Evolutionary conservation across 2,888 invertebrate genomes (phyloP).

Genomic region (Cephus runcator): DNA sequence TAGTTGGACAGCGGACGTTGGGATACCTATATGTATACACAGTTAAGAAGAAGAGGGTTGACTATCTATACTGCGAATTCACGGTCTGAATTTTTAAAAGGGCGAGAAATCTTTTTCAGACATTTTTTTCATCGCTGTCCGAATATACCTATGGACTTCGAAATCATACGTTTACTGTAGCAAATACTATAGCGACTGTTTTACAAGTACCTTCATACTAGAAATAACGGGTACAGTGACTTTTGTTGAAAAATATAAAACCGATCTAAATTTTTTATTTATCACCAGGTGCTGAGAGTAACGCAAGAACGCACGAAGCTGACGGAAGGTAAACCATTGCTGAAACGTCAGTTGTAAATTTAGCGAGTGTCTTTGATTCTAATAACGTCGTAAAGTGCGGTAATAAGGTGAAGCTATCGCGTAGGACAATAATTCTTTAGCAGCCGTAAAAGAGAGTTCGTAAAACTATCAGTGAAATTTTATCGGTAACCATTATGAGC

Average conservation of each 20-base stretch:
- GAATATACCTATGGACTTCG: not conserved
- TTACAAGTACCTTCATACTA: not conserved
- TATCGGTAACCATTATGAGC: not conserved
- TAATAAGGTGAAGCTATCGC: not conserved
- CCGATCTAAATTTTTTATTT: not conserved
- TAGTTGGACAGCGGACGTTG: slow-evolving; percentile 2
- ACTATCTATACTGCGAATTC: not conserved
- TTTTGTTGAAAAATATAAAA: not conserved
- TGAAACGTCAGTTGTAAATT: not conserved
- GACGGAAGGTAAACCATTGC: not conserved
- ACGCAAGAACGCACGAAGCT: not conserved
- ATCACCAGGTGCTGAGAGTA: not conserved
- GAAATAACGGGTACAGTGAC: not conserved
- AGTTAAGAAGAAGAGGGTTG: not conserved
- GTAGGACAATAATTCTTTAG: not conserved
- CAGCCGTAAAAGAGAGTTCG: not conserved
- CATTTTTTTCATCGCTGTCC: not conserved
- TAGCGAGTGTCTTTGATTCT: not conserved
- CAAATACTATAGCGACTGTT: not conserved
- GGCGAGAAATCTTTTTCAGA: not conserved
- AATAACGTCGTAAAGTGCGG: not conserved
- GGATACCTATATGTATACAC: not conserved
- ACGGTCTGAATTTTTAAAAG: not conserved
- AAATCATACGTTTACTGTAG: not conserved
- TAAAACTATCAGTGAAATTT: not conserved